These are phyloP conservation scores for Empis livida DNA, from an alignment of 2,888 invertebrate genomes.

Conservation along the genomic window DNA sequence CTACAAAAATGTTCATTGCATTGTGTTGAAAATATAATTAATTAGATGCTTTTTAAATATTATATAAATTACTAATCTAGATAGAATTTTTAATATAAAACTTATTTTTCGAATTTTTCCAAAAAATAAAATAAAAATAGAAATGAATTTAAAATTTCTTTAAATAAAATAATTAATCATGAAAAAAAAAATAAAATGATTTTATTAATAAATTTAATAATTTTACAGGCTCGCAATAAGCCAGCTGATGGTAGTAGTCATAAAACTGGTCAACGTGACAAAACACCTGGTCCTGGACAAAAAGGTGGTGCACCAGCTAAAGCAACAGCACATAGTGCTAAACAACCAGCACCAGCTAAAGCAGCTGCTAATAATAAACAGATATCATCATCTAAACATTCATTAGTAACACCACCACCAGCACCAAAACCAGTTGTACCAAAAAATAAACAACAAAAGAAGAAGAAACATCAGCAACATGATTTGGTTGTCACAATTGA, in stretches of 20 bases:
- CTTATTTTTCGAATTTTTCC: no score
- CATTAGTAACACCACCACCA: conserved; percentile 11
- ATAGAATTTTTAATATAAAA: no score
- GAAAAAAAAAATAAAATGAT: no score
- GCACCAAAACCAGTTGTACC: conserved; percentile 30
- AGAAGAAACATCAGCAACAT: conserved; percentile 66
- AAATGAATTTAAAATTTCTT: no score
- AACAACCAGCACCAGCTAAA: conserved; percentile 48
- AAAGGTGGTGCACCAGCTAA: conserved; percentile 45
- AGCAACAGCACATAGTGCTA: conserved; percentile 41
- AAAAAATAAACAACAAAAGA: conserved; percentile 57
- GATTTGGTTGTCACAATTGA: conserved; percentile 72
- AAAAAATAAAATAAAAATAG: no score
- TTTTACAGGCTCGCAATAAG: conserved; percentile 63
- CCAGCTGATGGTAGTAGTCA: conserved; percentile 65
- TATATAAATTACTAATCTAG: no score
- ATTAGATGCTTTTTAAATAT: no score
- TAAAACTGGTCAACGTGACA: conserved; percentile 20
- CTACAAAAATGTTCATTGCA: no score
- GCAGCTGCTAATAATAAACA: conserved; percentile 25
- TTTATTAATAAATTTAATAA: not conserved
- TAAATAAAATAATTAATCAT: conserved; percentile 1
- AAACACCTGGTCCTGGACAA: conserved; percentile 42
- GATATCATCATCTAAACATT: conserved; percentile 15
- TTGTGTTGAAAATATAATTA: no score